Percentiles rank a stretch among this genome's conserved stretches.
Evolutionary conservation across 2,797 vertebrate species (phyloP).

Genomic region (Enteromius anoplus): DNA sequence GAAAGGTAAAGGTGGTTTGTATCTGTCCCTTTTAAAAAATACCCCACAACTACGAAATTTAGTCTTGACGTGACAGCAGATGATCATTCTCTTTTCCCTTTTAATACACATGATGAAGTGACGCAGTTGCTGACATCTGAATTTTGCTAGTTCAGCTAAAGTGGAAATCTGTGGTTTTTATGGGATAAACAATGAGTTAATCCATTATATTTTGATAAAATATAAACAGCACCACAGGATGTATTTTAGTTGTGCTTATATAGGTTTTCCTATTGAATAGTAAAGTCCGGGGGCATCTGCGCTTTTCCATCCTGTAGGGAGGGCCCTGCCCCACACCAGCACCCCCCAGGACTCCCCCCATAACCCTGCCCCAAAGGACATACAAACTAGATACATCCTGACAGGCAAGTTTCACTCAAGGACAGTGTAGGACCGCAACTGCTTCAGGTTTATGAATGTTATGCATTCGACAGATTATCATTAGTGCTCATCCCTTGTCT

Average conservation of each 20-base stretch:
- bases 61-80: background rate
- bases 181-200: background rate
- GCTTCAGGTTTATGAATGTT: background rate
- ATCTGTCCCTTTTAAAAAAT: background rate
- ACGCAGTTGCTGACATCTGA: background rate
- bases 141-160: conserved; percentile 16
- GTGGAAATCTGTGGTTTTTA: conserved; percentile 15
- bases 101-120: conserved; percentile 8
- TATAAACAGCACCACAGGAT: background rate
- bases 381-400: conserved; percentile 53
- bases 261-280: conserved; percentile 12
- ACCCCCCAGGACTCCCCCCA: conserved; percentile 61
- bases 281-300: conserved; percentile 50
- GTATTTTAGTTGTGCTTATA: background rate
- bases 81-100: background rate
- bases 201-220: background rate
- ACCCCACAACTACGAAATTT: background rate
- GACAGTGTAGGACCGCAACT: background rate
- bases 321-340: conserved; percentile 59
- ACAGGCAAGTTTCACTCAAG: conserved; percentile 59
- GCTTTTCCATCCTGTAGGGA: conserved; percentile 63
- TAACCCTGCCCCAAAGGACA: conserved; percentile 42
- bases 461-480: background rate
- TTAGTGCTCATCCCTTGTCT: background rate
- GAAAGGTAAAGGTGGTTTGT: background rate